These are phyloP conservation scores for Ypsolopha scabrella DNA, from an alignment of 2,888 invertebrate genomes.

Conservation along the genomic window DNA sequence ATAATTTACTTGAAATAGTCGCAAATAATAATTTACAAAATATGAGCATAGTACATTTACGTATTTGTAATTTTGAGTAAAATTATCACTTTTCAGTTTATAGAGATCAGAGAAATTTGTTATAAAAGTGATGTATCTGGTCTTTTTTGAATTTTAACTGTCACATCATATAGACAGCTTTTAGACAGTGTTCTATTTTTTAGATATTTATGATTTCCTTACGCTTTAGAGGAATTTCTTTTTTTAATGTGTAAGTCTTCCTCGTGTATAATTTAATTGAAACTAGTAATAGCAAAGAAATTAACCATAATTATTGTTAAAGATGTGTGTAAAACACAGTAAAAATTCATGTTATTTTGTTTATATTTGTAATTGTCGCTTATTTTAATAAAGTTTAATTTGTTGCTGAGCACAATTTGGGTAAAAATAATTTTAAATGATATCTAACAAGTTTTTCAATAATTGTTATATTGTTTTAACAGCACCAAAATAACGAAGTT, in stretches of 20 bases:
- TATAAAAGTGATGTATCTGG: not conserved
- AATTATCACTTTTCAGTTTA: too few relatives aligned
- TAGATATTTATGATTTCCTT: too few relatives aligned
- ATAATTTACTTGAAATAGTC: conserved; percentile 2
- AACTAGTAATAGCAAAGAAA: not conserved
- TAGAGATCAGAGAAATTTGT: not conserved
- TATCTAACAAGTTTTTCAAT: too few relatives aligned
- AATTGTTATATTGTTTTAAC: too few relatives aligned
- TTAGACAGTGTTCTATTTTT: too few relatives aligned
- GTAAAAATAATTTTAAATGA: too few relatives aligned
- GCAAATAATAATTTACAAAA: not conserved
- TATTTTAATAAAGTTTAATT: not conserved
- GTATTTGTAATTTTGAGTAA: not conserved
- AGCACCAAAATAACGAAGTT: too few relatives aligned
- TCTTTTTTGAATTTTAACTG: not conserved
- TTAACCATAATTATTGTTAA: too few relatives aligned
- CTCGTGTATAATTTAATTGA: not conserved
- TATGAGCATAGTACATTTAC: not conserved
- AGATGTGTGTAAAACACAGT: too few relatives aligned
- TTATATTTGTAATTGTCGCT: too few relatives aligned
- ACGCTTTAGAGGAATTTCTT: not conserved
- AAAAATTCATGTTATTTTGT: too few relatives aligned
- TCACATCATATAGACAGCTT: too few relatives aligned
- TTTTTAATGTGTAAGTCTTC: not conserved
- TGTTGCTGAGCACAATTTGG: not conserved